A percentile compares a stretch with the other conserved stretches of the same genome.
phyloP scores from a whole-genome alignment of 2,113 vertebrate genomes.

The Haemorhous mexicanus region DNA sequence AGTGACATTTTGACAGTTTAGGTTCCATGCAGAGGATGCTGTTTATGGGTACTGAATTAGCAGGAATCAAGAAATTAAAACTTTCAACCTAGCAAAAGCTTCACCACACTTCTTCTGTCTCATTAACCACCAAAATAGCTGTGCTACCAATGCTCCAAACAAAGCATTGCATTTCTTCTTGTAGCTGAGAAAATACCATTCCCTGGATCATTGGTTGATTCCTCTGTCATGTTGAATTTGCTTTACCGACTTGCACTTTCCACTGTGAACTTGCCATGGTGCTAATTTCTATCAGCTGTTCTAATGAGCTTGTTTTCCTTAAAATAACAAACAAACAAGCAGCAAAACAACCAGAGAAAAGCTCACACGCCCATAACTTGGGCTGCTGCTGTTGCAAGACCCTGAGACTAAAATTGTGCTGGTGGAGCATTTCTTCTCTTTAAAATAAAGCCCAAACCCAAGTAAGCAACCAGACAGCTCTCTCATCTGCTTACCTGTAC shows the following conservation, averaged over 20 bases:
- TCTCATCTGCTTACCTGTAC: not conserved
- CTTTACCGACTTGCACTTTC: not conserved
- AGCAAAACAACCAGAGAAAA: not conserved
- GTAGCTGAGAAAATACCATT: not conserved
- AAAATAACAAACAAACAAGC: not conserved
- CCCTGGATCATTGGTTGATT: not conserved
- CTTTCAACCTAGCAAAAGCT: not conserved
- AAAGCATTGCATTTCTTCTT: not conserved
- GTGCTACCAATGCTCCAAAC: not conserved
- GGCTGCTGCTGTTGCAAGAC: not conserved
- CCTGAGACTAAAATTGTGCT: not conserved
- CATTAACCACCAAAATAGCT: not conserved
- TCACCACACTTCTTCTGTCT: not conserved
- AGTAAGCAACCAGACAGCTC: not conserved
- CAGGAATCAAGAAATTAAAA: not conserved
- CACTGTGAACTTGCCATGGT: not conserved
- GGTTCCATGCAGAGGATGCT: rapidly evolving
- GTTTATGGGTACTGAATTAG: not conserved
- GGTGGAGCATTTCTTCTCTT: not conserved
- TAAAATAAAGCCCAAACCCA: not conserved
- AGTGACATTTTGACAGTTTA: not conserved
- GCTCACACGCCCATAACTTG: not conserved
- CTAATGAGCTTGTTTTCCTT: not conserved
- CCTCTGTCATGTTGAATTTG: not conserved
- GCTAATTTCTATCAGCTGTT: not conserved